Evolutionary conservation across 2,888 invertebrate genomes (phyloP).

Genomic region (Crocallis elinguaria): DNA sequence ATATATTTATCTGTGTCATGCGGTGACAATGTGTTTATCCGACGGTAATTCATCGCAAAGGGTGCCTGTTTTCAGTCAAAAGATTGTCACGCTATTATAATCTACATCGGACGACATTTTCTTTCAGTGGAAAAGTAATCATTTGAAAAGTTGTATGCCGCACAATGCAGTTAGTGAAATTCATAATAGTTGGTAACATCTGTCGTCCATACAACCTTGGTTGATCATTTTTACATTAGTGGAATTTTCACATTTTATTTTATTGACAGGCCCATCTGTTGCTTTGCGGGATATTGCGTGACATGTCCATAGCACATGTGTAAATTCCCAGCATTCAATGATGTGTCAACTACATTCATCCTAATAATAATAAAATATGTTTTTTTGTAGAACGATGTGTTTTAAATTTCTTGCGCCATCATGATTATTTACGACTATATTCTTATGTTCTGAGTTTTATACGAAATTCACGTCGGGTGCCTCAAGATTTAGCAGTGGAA

Average conservation of each 20-base stretch:
- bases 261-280: slow-evolving; percentile 3
- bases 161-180: neutral
- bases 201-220: neutral
- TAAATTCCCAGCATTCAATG: slow-evolving; percentile 1
- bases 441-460: neutral
- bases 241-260: neutral
- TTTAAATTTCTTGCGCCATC: neutral
- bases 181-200: neutral
- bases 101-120: neutral
- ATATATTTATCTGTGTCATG: slow-evolving; percentile 47
- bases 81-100: slow-evolving; percentile 14
- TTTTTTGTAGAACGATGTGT: neutral
- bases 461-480: neutral
- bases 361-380: neutral
- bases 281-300: slow-evolving; percentile 1
- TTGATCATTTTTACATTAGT: neutral
- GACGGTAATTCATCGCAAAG: slow-evolving; percentile 11
- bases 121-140: neutral
- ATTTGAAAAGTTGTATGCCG: too few species aligned
- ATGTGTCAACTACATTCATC: neutral
- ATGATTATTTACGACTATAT: neutral
- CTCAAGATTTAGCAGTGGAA: neutral
- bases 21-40: slow-evolving; percentile 35
- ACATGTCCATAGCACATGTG: neutral
- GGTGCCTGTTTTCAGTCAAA: slow-evolving; percentile 10